phyloP scores from a whole-genome alignment of 2,888 invertebrate species.

The Tipula vernalis region DNA sequence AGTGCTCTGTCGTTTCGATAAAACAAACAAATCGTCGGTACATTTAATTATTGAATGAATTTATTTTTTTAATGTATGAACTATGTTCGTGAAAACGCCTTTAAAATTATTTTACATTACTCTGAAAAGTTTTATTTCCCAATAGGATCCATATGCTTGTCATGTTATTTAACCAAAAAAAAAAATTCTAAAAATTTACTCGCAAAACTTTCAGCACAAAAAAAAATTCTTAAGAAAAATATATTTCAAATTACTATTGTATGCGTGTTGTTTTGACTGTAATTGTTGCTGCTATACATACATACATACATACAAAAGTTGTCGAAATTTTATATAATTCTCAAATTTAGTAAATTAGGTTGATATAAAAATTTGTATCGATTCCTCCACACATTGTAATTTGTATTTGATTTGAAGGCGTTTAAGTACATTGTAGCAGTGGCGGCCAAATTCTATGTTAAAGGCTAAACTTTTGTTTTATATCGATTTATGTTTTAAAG shows the following conservation, averaged over 20 bases:
- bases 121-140: not conserved
- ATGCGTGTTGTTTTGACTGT: not conserved
- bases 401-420: too few species aligned
- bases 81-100: not conserved
- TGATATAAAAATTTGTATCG: not conserved
- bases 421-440: too few species aligned
- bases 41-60: not conserved
- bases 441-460: too few species aligned
- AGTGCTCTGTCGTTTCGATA: not conserved
- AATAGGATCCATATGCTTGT: not conserved
- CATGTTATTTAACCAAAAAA: not conserved
- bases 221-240: not conserved
- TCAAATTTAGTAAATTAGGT: not conserved
- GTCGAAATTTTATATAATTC: not conserved
- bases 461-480: too few species aligned
- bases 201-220: not conserved
- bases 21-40: not conserved
- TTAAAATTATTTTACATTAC: not conserved
- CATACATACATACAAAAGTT: not conserved
- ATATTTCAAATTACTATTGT: not conserved
- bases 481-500: too few species aligned
- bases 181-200: not conserved
- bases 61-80: not conserved
- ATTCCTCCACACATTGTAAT: too few species aligned
- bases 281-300: not conserved